Percentiles rank a stretch among this genome's conserved stretches.
These are phyloP conservation scores for Aporophyla nigra DNA, from an alignment of 2,888 invertebrate species.

Conservation along the genomic window DNA sequence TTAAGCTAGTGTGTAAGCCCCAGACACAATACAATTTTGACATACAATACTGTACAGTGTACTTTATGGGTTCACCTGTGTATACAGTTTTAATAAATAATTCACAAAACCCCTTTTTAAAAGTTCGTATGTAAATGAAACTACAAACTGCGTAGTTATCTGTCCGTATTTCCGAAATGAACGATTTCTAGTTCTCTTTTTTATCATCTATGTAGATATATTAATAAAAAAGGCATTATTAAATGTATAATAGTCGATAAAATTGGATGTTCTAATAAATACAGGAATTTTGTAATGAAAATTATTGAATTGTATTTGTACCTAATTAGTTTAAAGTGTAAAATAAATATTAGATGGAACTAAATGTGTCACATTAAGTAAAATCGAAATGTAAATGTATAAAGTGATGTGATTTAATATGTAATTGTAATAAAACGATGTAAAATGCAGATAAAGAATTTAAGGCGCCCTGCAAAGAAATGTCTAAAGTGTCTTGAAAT, in stretches of 20 bases:
- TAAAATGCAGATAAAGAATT: slow-evolving; percentile 6
- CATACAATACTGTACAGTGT: not conserved
- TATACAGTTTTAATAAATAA: too few species aligned
- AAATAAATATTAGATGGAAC: slow-evolving; percentile 24
- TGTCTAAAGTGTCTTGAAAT: not conserved
- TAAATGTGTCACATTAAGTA: slow-evolving; percentile 46
- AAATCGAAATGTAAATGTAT: slow-evolving; percentile 34
- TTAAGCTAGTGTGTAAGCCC: not conserved
- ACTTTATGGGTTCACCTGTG: too few species aligned
- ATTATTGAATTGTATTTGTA: slow-evolving; percentile 47
- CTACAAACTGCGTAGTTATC: not conserved
- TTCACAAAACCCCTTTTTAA: not conserved
- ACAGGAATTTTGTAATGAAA: slow-evolving; percentile 67
- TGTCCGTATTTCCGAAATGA: not conserved
- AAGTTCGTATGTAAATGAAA: not conserved
- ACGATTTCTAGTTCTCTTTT: slow-evolving; percentile 4
- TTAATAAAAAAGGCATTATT: slow-evolving; percentile 14
- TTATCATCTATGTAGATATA: slow-evolving; percentile 2
- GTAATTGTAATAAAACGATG: slow-evolving; percentile 3
- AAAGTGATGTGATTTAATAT: slow-evolving; percentile 46
- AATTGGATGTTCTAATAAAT: slow-evolving; percentile 66
- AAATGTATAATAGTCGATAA: slow-evolving; percentile 47
- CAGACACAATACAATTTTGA: not conserved
- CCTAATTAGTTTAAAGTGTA: slow-evolving; percentile 37
- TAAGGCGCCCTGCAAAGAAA: slow-evolving; percentile 6